Base-by-base conservation (phyloP, 2,113 vertebrate species). In the Hylia prasina region DNA sequence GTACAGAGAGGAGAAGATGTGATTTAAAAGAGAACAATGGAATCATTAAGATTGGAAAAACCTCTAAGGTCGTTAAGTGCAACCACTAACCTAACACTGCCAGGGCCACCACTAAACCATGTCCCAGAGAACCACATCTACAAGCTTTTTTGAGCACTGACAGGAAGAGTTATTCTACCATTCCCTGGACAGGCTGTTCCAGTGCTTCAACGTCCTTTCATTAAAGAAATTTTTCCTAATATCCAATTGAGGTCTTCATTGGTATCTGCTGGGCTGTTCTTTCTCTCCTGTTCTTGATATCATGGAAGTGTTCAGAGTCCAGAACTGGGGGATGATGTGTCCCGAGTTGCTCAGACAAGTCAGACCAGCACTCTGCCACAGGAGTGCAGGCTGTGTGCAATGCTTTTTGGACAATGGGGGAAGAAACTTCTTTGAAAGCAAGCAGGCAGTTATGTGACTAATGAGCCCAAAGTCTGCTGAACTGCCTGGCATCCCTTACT, bases 341-440 rank as follows among this genome's bases (percentile, higher is more conserved):
- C 42, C 40, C 2, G 10, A 7, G 3, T 15, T 37, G 30, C 45
- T 61, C 11, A 83, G 44, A 23, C 11, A 64, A 42, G 42, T 54
- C 6, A 73, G 35, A 72, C 25, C 57, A 75, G 48, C 4, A 24
- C 20, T 69, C 48, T 80, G 58, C 65, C 50, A 51, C 3, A 64
- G 35, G 16, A 71, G 0, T 61, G 18, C 35, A 87, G 42, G 12
- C 10, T 77, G 14, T 31, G 30, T 42, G 24, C 22, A 42, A 68
- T 35, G 24, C 20, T 22, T 76, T 63, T 22, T 50, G 54, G 60
- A 57, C 1, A 79, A 60, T 15, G 27, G 10, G 10, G 44, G 30
- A 53, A 92, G n/a, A 77, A 91, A 44, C 7, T 48, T 84, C 75
- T 88, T 90, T 15, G 39, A 31, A 81, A 82, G 42, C 57, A 65